Conservation (phyloP, 1,140 invertebrate species). For the Drosophila burlai region DNA sequence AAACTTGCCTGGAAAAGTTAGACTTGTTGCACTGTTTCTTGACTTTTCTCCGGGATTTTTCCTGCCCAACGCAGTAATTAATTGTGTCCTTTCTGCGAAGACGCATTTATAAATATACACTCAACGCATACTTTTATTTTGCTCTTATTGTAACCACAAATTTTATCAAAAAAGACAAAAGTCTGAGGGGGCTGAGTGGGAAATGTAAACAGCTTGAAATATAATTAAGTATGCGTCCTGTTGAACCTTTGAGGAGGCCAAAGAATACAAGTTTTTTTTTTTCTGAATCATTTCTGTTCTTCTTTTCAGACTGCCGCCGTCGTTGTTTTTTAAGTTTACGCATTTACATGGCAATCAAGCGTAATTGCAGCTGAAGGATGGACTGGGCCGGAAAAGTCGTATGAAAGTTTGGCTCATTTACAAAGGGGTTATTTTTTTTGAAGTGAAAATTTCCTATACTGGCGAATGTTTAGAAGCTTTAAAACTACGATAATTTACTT, state of each 20-base stretch:
- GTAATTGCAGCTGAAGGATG: slow-evolving; percentile 50
- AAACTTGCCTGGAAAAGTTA: slow-evolving; percentile 56
- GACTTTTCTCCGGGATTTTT: slow-evolving; percentile 28
- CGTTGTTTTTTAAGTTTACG: slow-evolving; percentile 62
- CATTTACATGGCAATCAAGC: slow-evolving; percentile 72
- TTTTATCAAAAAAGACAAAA: slow-evolving; percentile 36
- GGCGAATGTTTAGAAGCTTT: not conserved
- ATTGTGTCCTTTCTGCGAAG: slow-evolving; percentile 69
- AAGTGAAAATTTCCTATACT: not conserved
- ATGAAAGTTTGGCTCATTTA: slow-evolving; percentile 22
- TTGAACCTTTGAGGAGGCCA: slow-evolving; percentile 52
- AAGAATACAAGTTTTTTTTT: slow-evolving; percentile 44
- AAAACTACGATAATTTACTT: not conserved
- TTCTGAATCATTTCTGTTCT: slow-evolving; percentile 10
- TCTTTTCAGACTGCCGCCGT: not conserved
- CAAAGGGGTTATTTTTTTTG: not conserved
- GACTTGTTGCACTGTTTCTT: slow-evolving; percentile 69
- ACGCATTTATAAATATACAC: slow-evolving; percentile 29
- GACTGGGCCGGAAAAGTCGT: not conserved
- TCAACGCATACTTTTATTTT: slow-evolving; percentile 24
- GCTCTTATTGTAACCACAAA: slow-evolving; percentile 66
- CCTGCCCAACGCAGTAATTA: slow-evolving; percentile 55
- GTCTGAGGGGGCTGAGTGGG: not conserved
- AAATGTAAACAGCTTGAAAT: slow-evolving; percentile 68
- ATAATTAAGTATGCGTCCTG: slow-evolving; percentile 79